These are phyloP conservation scores for Steinernema carpocapsae DNA, from an alignment of 2,888 invertebrate genomes.

Conservation along the genomic window DNA sequence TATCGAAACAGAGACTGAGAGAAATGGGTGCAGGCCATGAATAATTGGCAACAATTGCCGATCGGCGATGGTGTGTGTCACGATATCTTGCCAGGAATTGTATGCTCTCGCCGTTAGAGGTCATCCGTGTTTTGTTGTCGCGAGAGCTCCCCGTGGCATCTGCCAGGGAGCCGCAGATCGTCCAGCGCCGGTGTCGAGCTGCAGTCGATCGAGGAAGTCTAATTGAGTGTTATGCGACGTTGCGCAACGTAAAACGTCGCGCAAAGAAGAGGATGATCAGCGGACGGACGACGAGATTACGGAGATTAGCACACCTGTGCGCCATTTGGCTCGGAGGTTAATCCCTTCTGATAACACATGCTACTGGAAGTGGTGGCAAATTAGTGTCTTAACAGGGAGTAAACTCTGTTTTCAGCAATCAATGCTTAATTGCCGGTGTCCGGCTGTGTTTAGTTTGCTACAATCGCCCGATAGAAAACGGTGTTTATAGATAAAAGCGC, in stretches of 20 bases:
- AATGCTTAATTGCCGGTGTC: no score
- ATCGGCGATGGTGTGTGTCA: conserved; percentile 22
- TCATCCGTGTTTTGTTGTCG: neutral
- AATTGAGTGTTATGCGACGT: conserved; percentile 30
- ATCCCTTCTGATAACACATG: conserved; percentile 31
- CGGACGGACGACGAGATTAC: conserved; percentile 13
- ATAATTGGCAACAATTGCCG: conserved; percentile 33
- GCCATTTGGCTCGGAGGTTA: conserved; percentile 31
- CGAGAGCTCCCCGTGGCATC: conserved; percentile 7
- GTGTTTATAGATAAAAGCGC: no score
- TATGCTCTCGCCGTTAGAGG: neutral
- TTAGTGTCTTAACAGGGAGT: neutral
- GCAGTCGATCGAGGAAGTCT: no score
- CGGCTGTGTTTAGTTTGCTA: no score
- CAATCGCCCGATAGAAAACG: no score
- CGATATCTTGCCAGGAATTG: conserved; percentile 14
- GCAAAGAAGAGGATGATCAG: conserved; percentile 26
- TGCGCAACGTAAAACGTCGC: conserved; percentile 39
- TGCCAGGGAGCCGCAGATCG: neutral
- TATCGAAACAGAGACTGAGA: conserved; percentile 27
- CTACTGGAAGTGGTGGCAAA: conserved; percentile 22
- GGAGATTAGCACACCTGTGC: conserved; percentile 34
- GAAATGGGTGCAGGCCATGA: conserved; percentile 27
- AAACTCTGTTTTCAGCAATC: no score
- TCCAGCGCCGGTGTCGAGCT: neutral